These are phyloP conservation scores for Coryphaenoides rupestris DNA, from an alignment of 2,113 vertebrate species.

Conservation along the genomic window DNA sequence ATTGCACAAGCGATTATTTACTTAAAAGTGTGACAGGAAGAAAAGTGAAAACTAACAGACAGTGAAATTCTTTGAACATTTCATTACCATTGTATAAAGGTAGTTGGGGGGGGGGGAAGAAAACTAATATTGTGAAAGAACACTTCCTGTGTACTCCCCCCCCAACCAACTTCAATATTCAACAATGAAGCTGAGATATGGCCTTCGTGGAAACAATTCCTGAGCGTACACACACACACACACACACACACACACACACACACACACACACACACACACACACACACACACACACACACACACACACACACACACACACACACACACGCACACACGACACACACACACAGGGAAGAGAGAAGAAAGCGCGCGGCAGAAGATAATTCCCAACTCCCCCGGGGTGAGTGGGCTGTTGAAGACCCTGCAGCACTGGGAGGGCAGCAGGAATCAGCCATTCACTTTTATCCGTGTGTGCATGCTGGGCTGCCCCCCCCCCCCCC, in stretches of 20 bases:
- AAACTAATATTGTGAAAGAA: no score
- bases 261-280: neutral
- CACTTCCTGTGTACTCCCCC: no score
- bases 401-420: neutral
- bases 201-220: slow-evolving; percentile 16
- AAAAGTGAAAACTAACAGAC: no score
- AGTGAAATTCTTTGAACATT: no score
- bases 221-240: slow-evolving; percentile 7
- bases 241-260: neutral
- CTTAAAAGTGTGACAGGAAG: no score
- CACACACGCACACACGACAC: no score
- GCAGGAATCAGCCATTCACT: neutral
- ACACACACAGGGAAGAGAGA: no score
- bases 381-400: slow-evolving; percentile 1
- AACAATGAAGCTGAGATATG: neutral
- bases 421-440: neutral
- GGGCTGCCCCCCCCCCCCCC: neutral
- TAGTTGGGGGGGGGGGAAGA: no score
- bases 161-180: no score
- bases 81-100: no score
- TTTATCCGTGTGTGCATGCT: neutral
- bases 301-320: neutral
- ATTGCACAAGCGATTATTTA: no score
- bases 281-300: neutral
- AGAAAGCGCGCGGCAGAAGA: neutral